Conservation (phyloP, 2,888 invertebrate species). For the Druceiella hillmani region DNA sequence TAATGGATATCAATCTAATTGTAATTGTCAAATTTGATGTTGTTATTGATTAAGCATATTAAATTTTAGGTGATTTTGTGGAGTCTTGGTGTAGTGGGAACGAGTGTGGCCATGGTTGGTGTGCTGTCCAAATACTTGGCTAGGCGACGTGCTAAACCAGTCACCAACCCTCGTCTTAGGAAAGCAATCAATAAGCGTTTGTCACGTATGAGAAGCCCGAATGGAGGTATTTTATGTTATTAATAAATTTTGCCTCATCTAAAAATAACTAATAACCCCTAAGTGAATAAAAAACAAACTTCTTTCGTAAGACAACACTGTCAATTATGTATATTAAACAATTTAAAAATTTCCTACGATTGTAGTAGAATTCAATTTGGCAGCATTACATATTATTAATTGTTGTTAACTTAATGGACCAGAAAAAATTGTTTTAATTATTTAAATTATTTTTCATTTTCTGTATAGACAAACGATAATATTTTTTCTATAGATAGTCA, state of each 20-base stretch:
- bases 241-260: neutral
- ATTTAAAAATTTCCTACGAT: too few relatives aligned
- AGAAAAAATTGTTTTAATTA: too few relatives aligned
- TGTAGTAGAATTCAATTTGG: too few relatives aligned
- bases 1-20: neutral
- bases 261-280: conserved; percentile 2
- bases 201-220: conserved; percentile 64
- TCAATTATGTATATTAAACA: too few relatives aligned
- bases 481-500: too few relatives aligned
- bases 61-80: conserved; percentile 64
- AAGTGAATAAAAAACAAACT: too few relatives aligned
- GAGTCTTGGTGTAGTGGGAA: conserved; percentile 61
- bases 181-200: conserved; percentile 54
- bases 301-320: too few relatives aligned
- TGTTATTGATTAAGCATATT: too few relatives aligned
- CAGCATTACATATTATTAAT: too few relatives aligned
- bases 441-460: too few relatives aligned
- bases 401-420: too few relatives aligned
- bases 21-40: neutral
- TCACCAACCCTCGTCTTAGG: conserved; percentile 49
- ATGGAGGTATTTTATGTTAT: conserved; percentile 42
- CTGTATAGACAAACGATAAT: too few relatives aligned
- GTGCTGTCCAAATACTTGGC: conserved; percentile 76
- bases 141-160: conserved; percentile 59
- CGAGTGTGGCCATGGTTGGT: conserved; percentile 76